Conservation (phyloP, 2,888 invertebrate genomes). For the Spisula subtruncata region DNA sequence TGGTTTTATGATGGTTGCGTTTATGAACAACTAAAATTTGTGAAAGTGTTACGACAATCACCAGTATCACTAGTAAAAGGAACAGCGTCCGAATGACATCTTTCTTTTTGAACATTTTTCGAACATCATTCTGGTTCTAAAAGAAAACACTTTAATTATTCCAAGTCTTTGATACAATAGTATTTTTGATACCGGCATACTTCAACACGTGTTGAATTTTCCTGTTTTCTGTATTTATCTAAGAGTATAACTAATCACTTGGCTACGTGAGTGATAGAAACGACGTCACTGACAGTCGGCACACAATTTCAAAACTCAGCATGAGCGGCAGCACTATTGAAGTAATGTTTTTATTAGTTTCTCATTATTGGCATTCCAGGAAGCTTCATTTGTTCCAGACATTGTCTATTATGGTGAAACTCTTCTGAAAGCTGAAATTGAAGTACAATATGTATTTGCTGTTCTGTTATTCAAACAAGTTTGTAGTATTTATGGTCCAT, state of each 20-base stretch:
- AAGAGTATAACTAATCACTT: neutral
- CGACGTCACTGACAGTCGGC: neutral
- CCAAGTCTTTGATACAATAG: neutral
- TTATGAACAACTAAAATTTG: slow-evolving; percentile 71
- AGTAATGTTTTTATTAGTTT: slow-evolving; percentile 26
- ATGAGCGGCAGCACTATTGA: slow-evolving; percentile 7
- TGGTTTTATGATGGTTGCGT: slow-evolving; percentile 47
- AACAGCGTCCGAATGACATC: slow-evolving; percentile 62
- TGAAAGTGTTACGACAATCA: slow-evolving; percentile 66
- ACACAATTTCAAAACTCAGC: slow-evolving; percentile 21
- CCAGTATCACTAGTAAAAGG: slow-evolving; percentile 56
- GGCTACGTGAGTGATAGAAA: neutral
- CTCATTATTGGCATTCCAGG: neutral
- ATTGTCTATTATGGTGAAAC: neutral
- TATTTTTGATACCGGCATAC: slow-evolving; percentile 2
- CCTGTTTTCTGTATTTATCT: slow-evolving; percentile 3
- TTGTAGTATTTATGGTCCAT: neutral
- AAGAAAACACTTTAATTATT: neutral
- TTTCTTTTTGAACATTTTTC: slow-evolving; percentile 67
- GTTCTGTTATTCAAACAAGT: neutral
- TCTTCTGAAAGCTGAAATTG: neutral
- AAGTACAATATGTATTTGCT: neutral
- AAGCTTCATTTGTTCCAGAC: neutral
- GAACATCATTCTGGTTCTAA: slow-evolving; percentile 31
- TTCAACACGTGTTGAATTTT: slow-evolving; percentile 16